These are phyloP conservation scores for Rhinatrema bivittatum DNA, from an alignment of 2,797 vertebrate genomes.

Conservation along the genomic window DNA sequence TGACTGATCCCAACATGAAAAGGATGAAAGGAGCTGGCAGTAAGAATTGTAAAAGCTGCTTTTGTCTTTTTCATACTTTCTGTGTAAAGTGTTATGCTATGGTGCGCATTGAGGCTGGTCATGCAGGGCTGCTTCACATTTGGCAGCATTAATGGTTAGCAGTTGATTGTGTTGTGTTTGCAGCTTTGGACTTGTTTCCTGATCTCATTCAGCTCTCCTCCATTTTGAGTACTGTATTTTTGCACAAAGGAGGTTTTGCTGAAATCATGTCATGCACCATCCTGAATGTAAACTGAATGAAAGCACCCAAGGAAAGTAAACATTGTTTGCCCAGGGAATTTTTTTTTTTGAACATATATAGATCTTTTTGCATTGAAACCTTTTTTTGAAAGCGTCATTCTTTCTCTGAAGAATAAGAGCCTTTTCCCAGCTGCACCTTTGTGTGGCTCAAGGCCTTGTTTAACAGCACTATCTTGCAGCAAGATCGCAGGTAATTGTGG, in stretches of 20 bases:
- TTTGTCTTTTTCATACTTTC: too few species aligned
- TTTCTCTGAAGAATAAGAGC: constrained; percentile 17
- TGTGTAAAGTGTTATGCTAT: too few species aligned
- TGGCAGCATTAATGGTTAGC: too few species aligned
- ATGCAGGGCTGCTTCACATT: too few species aligned
- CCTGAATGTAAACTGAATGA: too few species aligned
- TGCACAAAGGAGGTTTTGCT: constrained; percentile 27
- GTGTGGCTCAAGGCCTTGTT: constrained; percentile 26
- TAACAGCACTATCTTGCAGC: constrained; percentile 31
- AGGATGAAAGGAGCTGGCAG: too few species aligned
- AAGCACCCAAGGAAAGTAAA: constrained; percentile 40
- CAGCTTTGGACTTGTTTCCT: too few species aligned
- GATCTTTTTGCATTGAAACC: constrained; percentile 17
- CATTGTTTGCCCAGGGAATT: constrained; percentile 34
- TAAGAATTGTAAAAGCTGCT: too few species aligned
- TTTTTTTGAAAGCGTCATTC: constrained; percentile 29
- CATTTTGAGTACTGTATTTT: constrained; percentile 24
- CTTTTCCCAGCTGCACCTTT: constrained; percentile 41
- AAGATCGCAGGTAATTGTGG: constrained; percentile 38
- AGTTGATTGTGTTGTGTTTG: too few species aligned
- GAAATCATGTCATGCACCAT: constrained; percentile 25
- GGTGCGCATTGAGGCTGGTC: too few species aligned
- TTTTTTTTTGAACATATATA: constrained; percentile 1
- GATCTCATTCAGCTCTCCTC: too few species aligned
- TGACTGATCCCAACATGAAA: too few species aligned